phyloP scores from a whole-genome alignment of 64 coral and sea anemone genomes.

The Montipora foliosa region DNA sequence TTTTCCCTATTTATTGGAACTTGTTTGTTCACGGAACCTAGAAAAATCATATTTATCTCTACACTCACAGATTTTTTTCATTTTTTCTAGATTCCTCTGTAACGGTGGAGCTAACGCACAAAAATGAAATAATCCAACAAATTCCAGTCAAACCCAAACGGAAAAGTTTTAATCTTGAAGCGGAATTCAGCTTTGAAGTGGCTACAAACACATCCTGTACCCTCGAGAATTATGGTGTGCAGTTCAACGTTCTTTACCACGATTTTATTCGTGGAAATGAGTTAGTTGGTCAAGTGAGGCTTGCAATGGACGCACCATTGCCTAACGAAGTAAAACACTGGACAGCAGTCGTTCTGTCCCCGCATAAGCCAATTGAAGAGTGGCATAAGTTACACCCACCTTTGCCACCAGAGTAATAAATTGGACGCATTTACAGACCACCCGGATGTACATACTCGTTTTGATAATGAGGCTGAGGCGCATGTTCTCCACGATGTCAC shows the following conservation, averaged over 20 bases:
- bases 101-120: constrained; percentile 77
- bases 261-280: constrained; percentile 77
- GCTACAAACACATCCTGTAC: constrained; percentile 77
- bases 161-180: constrained; percentile 11
- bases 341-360: constrained; percentile 73
- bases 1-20: background rate
- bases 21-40: too few species aligned
- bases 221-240: constrained; percentile 73
- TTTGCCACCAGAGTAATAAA: background rate
- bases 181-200: constrained; percentile 79
- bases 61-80: background rate
- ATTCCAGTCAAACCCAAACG: constrained; percentile 47
- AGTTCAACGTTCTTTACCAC: constrained; percentile 62
- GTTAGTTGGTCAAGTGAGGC: constrained; percentile 74
- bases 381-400: constrained; percentile 84
- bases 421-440: background rate
- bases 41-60: background rate
- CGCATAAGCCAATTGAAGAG: constrained; percentile 58
- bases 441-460: background rate
- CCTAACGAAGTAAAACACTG: constrained; percentile 81
- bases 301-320: constrained; percentile 65
- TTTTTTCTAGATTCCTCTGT: constrained; percentile 59
- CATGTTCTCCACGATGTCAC: too few species aligned
- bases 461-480: too few species aligned
- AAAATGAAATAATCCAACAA: constrained; percentile 64